Percentiles rank a stretch among this genome's conserved stretches.
Evolutionary conservation across 2,888 invertebrate genomes (phyloP).

Genomic region (Drosophila planitibia): DNA sequence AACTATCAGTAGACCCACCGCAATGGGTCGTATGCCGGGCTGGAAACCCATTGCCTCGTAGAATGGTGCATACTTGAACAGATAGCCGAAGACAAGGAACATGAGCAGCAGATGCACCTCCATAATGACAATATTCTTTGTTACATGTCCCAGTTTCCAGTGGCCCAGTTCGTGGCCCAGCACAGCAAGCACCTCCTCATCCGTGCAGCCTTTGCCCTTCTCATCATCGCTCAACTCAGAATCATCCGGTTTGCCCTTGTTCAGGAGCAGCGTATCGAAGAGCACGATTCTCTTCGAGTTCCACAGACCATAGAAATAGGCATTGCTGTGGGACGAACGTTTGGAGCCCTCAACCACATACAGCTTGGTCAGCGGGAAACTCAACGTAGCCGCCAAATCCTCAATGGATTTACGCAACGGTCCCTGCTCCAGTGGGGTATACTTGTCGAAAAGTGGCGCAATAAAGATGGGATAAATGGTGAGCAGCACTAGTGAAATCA

Average conservation of each 20-base stretch:
- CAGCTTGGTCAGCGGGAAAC: slow-evolving; percentile 96
- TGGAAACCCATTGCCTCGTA: slow-evolving; percentile 96
- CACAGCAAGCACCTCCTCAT: slow-evolving; percentile 97
- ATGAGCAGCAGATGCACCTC: slow-evolving; percentile 91
- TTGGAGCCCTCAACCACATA: slow-evolving; percentile 99
- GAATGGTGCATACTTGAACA: slow-evolving; percentile 90
- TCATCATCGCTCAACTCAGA: slow-evolving; percentile 82
- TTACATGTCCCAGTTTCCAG: slow-evolving; percentile 96
- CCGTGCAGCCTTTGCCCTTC: slow-evolving; percentile 90
- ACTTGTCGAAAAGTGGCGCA: slow-evolving; percentile 99
- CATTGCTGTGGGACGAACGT: slow-evolving; percentile 98
- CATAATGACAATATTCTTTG: slow-evolving; percentile 93
- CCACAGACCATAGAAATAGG: slow-evolving; percentile 98
- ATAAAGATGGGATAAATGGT: slow-evolving; percentile 98
- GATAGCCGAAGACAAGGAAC: slow-evolving; percentile 88
- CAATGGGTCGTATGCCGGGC: slow-evolving; percentile 90
- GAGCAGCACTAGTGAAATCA: slow-evolving; percentile 92
- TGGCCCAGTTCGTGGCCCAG: slow-evolving; percentile 98
- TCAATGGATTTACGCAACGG: slow-evolving; percentile 95
- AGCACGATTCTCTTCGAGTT: slow-evolving; percentile 98
- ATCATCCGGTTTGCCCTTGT: slow-evolving; percentile 87
- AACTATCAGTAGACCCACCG: slow-evolving; percentile 96
- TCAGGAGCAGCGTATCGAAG: slow-evolving; percentile 97
- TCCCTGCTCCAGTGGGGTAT: slow-evolving; percentile 97
- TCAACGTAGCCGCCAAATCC: slow-evolving; percentile 92